Conservation (phyloP, 2,888 invertebrate genomes). For the Ceratothoa steindachneri region DNA sequence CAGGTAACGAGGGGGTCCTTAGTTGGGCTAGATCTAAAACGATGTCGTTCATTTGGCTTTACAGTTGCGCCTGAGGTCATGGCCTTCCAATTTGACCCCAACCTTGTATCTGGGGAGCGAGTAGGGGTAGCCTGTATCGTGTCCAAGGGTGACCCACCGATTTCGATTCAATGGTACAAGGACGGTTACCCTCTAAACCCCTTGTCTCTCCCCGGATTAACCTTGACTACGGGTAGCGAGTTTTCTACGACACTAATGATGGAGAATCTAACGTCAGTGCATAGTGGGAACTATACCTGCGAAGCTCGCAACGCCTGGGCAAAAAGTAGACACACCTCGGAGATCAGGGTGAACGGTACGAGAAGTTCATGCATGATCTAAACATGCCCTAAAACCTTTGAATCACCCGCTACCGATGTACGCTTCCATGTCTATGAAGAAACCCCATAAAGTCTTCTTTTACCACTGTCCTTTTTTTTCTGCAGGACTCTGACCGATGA, state of each 20-base stretch:
- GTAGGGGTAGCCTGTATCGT: constrained; percentile 40
- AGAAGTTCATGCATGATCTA: background rate
- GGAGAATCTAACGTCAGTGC: constrained; percentile 22
- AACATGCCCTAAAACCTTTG: background rate
- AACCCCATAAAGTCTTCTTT: background rate
- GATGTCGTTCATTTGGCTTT: background rate
- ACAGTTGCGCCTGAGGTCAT: constrained; percentile 28
- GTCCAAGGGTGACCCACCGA: constrained; percentile 42
- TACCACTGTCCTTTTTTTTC: background rate
- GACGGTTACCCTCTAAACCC: constrained; percentile 30
- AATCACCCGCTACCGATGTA: background rate
- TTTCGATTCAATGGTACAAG: constrained; percentile 40
- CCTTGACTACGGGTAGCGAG: constrained; percentile 24
- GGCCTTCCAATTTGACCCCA: constrained; percentile 37
- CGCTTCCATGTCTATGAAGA: background rate
- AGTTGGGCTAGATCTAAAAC: too few relatives aligned
- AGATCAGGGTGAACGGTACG: constrained; percentile 2
- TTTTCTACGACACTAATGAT: constrained; percentile 40
- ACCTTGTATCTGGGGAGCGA: constrained; percentile 30
- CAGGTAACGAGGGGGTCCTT: too few relatives aligned
- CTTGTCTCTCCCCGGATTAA: constrained; percentile 21
- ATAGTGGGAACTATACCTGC: constrained; percentile 38
- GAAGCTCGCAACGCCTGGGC: constrained; percentile 24
- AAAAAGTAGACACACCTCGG: background rate
- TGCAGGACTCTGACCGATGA: background rate